Evolutionary conservation across 2,797 vertebrate species (phyloP), one percentile per base, ranked within the genome.

Genomic region (Lerista edwardsae): DNA sequence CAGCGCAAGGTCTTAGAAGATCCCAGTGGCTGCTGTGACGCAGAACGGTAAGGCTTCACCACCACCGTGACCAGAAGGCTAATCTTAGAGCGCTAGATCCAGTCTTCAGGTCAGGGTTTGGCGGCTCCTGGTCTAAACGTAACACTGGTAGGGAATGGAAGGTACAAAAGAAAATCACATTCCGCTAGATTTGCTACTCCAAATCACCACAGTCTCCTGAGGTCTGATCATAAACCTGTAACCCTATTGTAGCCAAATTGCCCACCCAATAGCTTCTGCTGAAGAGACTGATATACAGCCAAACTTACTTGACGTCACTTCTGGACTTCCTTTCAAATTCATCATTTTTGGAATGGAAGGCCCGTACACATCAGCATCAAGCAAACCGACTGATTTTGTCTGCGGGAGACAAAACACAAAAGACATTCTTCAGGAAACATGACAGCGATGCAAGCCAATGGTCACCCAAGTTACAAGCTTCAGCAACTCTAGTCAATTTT

Each of bases 301-400:
- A 57, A n/a, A 91, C 97, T 93, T 97, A 99, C 98, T 96, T 87
- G 97, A 91, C 80, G 95, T 97, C 93, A 99, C 95, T 87, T 98
- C 97, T 36, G 98, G 98, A 92, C 95, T 98, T 93, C 98, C 98
- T 94, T 96, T 98, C 82, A 99, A 95, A 94, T 99, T 99, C 98
- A 99, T 99, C 96, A 99, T 97, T 92, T 97, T 98, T 84, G 98
- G 98, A 93, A 99, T 87, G 1, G 98, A 99, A 31, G 98, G 98
- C 1, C 98, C 98, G 79, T 98, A 98, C 62, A 99, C 88, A 91
- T 99, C 98, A 34, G 97, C 98, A 94, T 99, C 98, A 94, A 99
- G 95, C 90, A 99, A 94, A 31, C 98, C 98, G 59, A 99, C 95
- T 1, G 96, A 92, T 94, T 97, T 98, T 1, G 94, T 95, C 98